These are phyloP conservation scores for Meriones unguiculatus DNA, from an alignment of 2,113 vertebrate genomes.

Conservation along the genomic window DNA sequence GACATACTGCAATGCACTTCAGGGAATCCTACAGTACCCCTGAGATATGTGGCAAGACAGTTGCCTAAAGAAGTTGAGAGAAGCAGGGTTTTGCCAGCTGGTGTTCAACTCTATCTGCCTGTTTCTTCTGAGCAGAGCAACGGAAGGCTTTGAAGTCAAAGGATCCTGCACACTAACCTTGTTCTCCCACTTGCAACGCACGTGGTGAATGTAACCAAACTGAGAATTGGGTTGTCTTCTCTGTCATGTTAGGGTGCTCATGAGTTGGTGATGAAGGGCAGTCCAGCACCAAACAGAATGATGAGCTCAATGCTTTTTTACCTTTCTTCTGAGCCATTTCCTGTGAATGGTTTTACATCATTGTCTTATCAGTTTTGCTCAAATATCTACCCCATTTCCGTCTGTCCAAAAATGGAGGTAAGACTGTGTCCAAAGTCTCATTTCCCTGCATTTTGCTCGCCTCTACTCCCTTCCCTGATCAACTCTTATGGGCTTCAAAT, in stretches of 20 bases:
- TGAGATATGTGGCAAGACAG: background rate
- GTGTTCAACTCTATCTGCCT: background rate
- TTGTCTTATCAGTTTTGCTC: background rate
- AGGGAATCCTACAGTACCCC: background rate
- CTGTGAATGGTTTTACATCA: background rate
- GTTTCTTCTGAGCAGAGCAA: background rate
- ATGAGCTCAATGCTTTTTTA: background rate
- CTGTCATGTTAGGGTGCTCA: background rate
- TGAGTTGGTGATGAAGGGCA: background rate
- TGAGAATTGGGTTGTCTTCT: background rate
- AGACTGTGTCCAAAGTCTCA: background rate
- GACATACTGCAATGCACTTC: background rate
- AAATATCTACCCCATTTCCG: background rate
- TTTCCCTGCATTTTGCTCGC: background rate
- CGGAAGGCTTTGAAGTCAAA: background rate
- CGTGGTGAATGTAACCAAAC: background rate
- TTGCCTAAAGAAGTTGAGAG: background rate
- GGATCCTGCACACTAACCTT: background rate
- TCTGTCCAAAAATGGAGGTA: background rate
- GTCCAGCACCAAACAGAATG: background rate
- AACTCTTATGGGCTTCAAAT: background rate
- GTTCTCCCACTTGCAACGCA: background rate
- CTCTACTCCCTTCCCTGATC: background rate
- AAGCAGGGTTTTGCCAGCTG: background rate
- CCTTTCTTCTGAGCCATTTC: slow-evolving; percentile 56